Base-by-base conservation (phyloP, 1,140 invertebrate genomes). In the Pteromalus puparum region DNA sequence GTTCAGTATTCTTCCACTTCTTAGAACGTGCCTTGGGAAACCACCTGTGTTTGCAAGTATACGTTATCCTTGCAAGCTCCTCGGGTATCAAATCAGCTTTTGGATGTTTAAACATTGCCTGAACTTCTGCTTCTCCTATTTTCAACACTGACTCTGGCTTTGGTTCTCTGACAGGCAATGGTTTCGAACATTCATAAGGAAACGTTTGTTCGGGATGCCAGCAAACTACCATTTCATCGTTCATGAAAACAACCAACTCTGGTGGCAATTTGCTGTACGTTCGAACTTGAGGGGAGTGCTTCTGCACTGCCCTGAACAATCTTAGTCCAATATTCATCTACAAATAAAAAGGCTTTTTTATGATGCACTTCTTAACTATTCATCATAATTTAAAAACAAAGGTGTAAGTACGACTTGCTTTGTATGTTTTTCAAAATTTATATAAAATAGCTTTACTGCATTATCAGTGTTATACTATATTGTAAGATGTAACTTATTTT, bases 161-260 rank as follows among this genome's bases (percentile, higher is more conserved):
- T 67, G 87, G 79, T 79, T 85, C 34, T 72, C 87, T 83, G 83
- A 93, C 89, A 21, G 97, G 96, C 65, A 98, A 88, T 2, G 97
- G 96, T 89, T 94, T 95, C 12, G 97, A 96, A 88, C 91, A 95
- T 92, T 98, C 97, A 89, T 98, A 99, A 0, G 98, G 97, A 93
- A 97, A 96, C 68, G 94, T 91, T 89, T 94, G 90, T 87, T 97
- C 95, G 61, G 96, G 97, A 93, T 99, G 98, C 96, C 97, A 97
- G 86, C 96, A 97, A 67, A 98, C 95, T 85, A 97, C 95, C 77
- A 96, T 97, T 70, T 94, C 95, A 92, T 97, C 95, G 87, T 96
- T 94, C 18, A 95, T 95, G 85, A 96, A 92, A 18, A 95, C 94
- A 38, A 97, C 94, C 88, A 94, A 94, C 53, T 94, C 91, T 28